A percentile compares a stretch with the other conserved stretches of the same genome.
phyloP scores from a whole-genome alignment of 2,888 invertebrate genomes.

The Tetropium fuscum region DNA sequence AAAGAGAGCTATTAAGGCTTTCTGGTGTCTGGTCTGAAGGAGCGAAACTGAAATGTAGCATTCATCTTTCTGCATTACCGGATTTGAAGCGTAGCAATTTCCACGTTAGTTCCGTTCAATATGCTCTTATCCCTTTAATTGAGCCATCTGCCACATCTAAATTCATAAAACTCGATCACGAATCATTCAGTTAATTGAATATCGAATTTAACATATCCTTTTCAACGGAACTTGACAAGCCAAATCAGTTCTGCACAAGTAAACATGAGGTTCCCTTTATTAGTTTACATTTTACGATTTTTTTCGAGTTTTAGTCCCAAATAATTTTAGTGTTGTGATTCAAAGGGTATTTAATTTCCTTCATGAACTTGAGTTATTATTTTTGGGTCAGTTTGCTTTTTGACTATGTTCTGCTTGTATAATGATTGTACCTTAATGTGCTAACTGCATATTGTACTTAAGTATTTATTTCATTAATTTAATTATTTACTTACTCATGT shows the following conservation, averaged over 20 bases:
- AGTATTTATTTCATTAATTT: too few relatives aligned
- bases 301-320: too few relatives aligned
- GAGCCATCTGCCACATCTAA: conserved; percentile 20
- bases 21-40: background rate
- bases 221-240: background rate
- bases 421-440: too few relatives aligned
- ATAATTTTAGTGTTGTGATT: too few relatives aligned
- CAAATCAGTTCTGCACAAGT: background rate
- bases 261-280: too few relatives aligned
- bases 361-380: too few relatives aligned
- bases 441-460: too few relatives aligned
- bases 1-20: background rate
- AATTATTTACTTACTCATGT: too few relatives aligned
- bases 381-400: too few relatives aligned
- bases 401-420: too few relatives aligned
- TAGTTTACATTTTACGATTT: too few relatives aligned
- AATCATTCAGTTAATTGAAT: conserved; percentile 18
- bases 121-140: conserved; percentile 20
- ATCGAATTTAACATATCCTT: conserved; percentile 3
- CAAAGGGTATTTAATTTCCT: too few relatives aligned
- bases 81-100: conserved; percentile 29
- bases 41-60: conserved; percentile 8
- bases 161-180: conserved; percentile 17
- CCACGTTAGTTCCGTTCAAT: conserved; percentile 33
- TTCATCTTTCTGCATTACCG: conserved; percentile 25